Evolutionary conservation across 2,113 vertebrate genomes (phyloP).

Genomic region (Prolemur simus): DNA sequence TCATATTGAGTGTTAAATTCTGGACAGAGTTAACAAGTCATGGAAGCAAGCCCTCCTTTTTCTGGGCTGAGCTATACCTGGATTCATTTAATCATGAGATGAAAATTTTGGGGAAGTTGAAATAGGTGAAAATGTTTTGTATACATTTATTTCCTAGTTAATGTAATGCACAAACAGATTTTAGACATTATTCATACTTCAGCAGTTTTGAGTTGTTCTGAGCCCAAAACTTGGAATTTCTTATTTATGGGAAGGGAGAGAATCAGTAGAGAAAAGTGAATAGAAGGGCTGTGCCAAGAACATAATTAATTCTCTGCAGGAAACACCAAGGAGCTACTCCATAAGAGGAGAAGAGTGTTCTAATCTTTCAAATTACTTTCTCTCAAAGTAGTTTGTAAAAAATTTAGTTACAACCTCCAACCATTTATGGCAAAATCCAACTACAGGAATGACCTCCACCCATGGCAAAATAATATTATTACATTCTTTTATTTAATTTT

Average conservation of each 20-base stretch:
- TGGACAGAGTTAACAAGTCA: not conserved
- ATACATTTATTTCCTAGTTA: not conserved
- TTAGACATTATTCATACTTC: not conserved
- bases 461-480: not conserved
- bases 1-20: not conserved
- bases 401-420: not conserved
- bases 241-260: not conserved
- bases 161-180: not conserved
- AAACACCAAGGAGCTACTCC: conserved; percentile 13
- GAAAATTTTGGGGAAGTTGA: not conserved
- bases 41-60: not conserved
- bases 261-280: not conserved
- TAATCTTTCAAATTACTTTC: not conserved
- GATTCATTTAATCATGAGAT: not conserved
- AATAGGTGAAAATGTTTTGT: not conserved
- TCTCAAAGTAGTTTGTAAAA: not conserved
- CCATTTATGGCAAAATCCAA: not conserved
- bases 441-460: not conserved
- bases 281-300: not conserved
- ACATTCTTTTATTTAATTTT: not conserved
- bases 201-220: not conserved
- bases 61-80: not conserved
- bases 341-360: not conserved
- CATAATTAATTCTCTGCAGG: conserved; percentile 31
- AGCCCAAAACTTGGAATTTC: not conserved